Conservation (phyloP, 1,140 invertebrate species). For the Stegodyphus mimosarum region DNA sequence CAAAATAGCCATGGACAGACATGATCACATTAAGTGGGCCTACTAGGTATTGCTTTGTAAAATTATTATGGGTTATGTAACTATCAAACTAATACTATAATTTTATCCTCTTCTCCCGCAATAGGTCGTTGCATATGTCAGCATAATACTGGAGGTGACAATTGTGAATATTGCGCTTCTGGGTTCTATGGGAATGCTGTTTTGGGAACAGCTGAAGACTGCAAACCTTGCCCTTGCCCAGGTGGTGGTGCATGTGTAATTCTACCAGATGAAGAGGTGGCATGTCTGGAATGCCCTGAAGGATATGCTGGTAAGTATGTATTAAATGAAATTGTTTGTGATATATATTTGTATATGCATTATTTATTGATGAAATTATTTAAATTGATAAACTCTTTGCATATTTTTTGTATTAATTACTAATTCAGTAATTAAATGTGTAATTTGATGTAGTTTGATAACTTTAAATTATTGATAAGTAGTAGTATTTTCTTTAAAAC, state of each 20-base stretch:
- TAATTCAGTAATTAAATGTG: too few species aligned
- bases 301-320: constrained; percentile 84
- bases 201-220: constrained; percentile 86
- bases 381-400: too few species aligned
- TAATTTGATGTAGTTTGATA: too few species aligned
- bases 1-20: too few species aligned
- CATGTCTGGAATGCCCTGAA: constrained; percentile 92
- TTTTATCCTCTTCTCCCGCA: too few species aligned
- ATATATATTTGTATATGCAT: too few species aligned
- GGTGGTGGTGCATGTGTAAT: constrained; percentile 92
- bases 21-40: too few species aligned
- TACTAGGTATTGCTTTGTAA: neutral
- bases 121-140: constrained; percentile 95
- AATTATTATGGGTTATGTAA: neutral
- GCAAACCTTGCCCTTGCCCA: constrained; percentile 93
- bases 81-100: neutral
- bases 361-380: too few species aligned
- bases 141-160: constrained; percentile 94
- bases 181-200: constrained; percentile 97
- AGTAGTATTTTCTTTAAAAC: too few species aligned
- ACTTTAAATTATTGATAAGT: too few species aligned
- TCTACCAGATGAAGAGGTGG: constrained; percentile 82
- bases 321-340: too few species aligned
- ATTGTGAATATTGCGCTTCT: constrained; percentile 91
- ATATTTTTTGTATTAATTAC: too few species aligned